These are phyloP conservation scores for Ectropis grisescens DNA, from an alignment of 1,140 invertebrate species.

Conservation along the genomic window DNA sequence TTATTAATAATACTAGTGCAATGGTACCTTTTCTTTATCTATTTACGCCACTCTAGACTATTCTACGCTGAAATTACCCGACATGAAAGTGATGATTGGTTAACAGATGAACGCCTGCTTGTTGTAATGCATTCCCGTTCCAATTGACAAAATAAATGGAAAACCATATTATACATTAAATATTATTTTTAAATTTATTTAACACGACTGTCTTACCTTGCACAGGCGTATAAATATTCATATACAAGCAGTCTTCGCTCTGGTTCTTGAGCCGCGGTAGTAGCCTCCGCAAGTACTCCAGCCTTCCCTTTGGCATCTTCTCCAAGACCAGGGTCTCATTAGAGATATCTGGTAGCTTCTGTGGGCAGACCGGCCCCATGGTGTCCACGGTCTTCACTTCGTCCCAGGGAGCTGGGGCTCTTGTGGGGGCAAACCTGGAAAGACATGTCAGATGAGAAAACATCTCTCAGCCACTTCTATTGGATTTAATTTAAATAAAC, in stretches of 20 bases:
- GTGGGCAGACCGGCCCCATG: conserved; percentile 91
- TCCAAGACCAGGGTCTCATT: conserved; percentile 87
- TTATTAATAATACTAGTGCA: no score
- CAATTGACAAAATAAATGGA: no score
- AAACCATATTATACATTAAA: no score
- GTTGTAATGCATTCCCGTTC: no score
- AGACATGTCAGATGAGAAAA: conserved; percentile 4
- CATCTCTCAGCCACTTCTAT: no score
- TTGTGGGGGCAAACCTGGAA: conserved; percentile 88
- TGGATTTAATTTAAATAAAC: no score
- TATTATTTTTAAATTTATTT: no score
- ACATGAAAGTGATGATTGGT: no score
- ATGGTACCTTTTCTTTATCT: no score
- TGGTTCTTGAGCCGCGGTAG: conserved; percentile 90
- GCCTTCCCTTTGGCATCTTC: conserved; percentile 89
- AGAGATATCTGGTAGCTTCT: conserved; percentile 85
- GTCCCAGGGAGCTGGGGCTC: conserved; percentile 90
- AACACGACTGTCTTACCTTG: conserved; percentile 85
- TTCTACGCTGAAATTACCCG: no score
- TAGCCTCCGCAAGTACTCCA: conserved; percentile 88
- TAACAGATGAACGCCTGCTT: no score
- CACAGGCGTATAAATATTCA: conserved; percentile 95
- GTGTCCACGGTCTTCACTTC: conserved; percentile 84
- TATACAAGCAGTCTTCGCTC: conserved; percentile 96
- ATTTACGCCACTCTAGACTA: no score